Conservation (phyloP, 2,888 invertebrate genomes). For the Sphecodes monilicornis region DNA sequence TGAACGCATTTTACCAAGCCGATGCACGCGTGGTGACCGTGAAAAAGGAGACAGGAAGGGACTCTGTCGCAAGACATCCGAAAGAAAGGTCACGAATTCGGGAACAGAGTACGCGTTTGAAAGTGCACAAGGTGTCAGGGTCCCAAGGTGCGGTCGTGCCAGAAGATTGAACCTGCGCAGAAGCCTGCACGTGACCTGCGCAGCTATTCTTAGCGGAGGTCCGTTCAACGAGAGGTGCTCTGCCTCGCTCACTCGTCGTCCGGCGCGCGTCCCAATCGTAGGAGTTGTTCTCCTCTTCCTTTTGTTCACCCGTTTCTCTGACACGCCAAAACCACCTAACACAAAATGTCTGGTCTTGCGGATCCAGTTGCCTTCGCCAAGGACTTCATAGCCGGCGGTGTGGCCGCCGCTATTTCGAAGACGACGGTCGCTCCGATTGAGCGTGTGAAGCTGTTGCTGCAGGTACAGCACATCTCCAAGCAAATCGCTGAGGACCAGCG, state of each 20-base stretch:
- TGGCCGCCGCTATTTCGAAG: constrained; percentile 97
- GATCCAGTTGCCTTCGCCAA: constrained; percentile 95
- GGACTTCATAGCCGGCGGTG: constrained; percentile 96
- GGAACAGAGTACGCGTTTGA: constrained; percentile 56
- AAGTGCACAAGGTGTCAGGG: constrained; percentile 74
- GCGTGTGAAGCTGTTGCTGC: constrained; percentile 96
- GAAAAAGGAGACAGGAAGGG: constrained; percentile 42
- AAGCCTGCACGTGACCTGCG: constrained; percentile 80
- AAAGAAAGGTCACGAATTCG: constrained; percentile 70
- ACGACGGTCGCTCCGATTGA: constrained; percentile 98
- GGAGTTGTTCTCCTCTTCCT: constrained; percentile 78
- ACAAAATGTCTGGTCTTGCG: constrained; percentile 84
- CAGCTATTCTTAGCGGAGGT: constrained; percentile 83
- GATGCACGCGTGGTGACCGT: constrained; percentile 44
- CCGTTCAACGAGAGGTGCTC: constrained; percentile 77
- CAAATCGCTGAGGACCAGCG: constrained; percentile 93
- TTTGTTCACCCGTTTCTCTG: constrained; percentile 74
- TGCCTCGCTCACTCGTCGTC: constrained; percentile 85
- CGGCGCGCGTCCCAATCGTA: constrained; percentile 86
- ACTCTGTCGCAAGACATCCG: constrained; percentile 49
- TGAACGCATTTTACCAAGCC: constrained; percentile 30
- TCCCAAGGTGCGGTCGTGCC: constrained; percentile 67
- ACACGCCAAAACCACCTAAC: constrained; percentile 60
- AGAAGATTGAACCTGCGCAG: constrained; percentile 77
- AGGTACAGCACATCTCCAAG: constrained; percentile 97